phyloP scores from a whole-genome alignment of 2,888 invertebrate genomes.

The Campaea margaritaria region DNA sequence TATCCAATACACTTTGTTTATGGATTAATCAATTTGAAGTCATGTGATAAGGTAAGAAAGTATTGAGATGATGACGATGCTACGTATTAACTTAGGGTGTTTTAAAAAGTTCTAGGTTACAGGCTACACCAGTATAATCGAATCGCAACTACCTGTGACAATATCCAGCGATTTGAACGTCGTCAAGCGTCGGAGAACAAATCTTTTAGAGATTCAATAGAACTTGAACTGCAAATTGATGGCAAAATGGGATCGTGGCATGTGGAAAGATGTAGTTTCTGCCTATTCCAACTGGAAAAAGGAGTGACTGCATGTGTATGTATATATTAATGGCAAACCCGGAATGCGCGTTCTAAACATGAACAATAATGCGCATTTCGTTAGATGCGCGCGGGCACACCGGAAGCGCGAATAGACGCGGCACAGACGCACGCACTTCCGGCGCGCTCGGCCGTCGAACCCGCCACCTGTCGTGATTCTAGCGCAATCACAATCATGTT shows the following conservation, averaged over 20 bases:
- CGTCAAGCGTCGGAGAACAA: no score
- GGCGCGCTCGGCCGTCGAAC: conserved; percentile 74
- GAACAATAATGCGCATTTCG: conserved; percentile 51
- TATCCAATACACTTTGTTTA: conserved; percentile 53
- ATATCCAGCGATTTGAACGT: no score
- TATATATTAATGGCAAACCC: neutral
- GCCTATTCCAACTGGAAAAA: no score
- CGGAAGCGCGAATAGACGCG: conserved; percentile 83
- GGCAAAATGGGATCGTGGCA: no score
- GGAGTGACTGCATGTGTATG: no score
- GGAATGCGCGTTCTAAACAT: conserved; percentile 38
- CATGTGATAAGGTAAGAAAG: conserved; percentile 46
- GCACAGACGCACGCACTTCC: conserved; percentile 83
- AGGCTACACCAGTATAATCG: neutral
- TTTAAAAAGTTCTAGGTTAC: neutral
- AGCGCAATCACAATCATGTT: conserved; percentile 44
- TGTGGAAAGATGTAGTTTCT: no score
- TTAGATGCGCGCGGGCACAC: conserved; percentile 64
- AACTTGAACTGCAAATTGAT: neutral
- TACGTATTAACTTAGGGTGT: conserved; percentile 7
- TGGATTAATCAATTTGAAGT: conserved; percentile 36
- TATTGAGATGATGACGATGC: conserved; percentile 37
- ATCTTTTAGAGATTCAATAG: neutral
- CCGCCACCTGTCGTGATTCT: conserved; percentile 69
- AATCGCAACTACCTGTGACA: neutral